Evolutionary conservation across 2,888 invertebrate genomes (phyloP).

Genomic region (Prosapia bicincta): DNA sequence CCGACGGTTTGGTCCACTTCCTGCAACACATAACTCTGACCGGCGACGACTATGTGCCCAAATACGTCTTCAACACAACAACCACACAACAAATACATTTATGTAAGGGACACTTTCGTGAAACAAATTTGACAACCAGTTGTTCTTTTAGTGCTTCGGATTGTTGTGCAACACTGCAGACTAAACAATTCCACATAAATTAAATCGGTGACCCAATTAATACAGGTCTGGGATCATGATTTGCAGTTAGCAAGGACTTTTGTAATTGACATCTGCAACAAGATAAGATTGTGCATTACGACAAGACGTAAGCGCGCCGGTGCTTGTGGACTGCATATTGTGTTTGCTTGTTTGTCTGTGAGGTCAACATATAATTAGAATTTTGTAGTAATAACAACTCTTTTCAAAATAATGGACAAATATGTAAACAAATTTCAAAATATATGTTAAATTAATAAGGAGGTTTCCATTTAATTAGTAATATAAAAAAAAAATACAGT

Average conservation of each 20-base stretch:
- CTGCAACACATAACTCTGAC: neutral
- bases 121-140: neutral
- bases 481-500: too few species aligned
- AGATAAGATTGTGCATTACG: neutral
- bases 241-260: neutral
- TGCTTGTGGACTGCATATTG: too few species aligned
- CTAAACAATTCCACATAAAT: neutral
- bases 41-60: neutral
- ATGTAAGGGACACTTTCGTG: conserved; percentile 2
- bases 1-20: neutral
- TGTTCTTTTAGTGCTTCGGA: neutral
- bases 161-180: neutral
- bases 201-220: neutral
- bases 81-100: neutral
- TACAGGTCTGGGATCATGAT: neutral
- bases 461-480: too few species aligned
- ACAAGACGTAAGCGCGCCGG: too few species aligned
- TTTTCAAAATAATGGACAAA: too few species aligned
- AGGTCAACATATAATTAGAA: too few species aligned
- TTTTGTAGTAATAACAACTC: too few species aligned
- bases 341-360: too few species aligned
- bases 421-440: too few species aligned
- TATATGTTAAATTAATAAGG: too few species aligned
- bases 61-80: neutral
- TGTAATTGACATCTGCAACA: neutral